Percentiles rank a stretch among this genome's conserved stretches.
Conservation (phyloP, 2,888 invertebrate genomes). For the Drosophila rellima region DNA sequence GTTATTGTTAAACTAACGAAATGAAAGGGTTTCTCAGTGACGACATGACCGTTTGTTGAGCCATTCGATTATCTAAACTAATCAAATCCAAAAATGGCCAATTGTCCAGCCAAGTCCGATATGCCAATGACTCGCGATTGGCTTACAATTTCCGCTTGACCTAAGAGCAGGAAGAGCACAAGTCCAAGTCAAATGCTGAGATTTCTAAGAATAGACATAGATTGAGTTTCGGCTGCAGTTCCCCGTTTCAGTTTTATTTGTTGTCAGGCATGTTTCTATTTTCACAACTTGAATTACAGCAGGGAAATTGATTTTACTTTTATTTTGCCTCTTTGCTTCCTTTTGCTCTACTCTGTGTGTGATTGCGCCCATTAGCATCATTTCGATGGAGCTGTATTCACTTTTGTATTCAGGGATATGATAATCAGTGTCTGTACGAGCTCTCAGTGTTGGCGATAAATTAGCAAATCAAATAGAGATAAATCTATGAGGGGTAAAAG, state of each 20-base stretch:
- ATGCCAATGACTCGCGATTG: conserved; percentile 30
- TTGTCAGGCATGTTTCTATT: conserved; percentile 9
- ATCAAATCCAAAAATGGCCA: conserved; percentile 12
- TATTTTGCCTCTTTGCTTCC: conserved; percentile 3
- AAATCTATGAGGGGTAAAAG: neutral
- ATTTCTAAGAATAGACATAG: conserved; percentile 40
- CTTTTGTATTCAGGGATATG: conserved; percentile 4
- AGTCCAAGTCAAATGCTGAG: neutral
- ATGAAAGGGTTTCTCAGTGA: conserved; percentile 24
- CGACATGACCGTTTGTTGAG: conserved; percentile 21
- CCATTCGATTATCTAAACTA: conserved; percentile 32
- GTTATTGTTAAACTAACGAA: conserved; percentile 11
- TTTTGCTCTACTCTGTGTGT: neutral
- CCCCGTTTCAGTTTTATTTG: neutral
- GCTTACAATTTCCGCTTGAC: conserved; percentile 52
- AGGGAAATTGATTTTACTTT: conserved; percentile 48
- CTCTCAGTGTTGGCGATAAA: conserved; percentile 9
- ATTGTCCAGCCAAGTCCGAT: conserved; percentile 1
- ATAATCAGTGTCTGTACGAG: neutral
- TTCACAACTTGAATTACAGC: conserved; percentile 8
- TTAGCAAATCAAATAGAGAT: neutral
- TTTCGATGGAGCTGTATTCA: conserved; percentile 14
- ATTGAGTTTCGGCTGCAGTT: conserved; percentile 4
- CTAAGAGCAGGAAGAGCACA: conserved; percentile 35
- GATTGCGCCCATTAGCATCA: conserved; percentile 10